phyloP scores from a whole-genome alignment of 2,113 vertebrate species.

The Laticauda colubrina region DNA sequence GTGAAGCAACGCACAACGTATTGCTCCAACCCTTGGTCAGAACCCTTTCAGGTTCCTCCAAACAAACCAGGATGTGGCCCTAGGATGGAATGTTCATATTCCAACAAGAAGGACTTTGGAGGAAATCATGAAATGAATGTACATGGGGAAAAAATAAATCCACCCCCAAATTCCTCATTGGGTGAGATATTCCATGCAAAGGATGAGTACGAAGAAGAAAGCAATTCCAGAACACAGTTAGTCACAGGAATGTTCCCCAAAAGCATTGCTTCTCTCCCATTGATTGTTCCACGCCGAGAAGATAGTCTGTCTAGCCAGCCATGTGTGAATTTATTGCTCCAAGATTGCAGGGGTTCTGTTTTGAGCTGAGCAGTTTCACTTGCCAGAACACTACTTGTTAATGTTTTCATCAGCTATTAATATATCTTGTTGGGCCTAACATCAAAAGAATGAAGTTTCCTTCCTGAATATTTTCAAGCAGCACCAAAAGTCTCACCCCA shows the following conservation, averaged over 20 bases:
- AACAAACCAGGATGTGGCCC: background rate
- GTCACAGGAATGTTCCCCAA: background rate
- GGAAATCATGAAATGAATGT: background rate
- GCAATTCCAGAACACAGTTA: background rate
- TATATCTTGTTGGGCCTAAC: background rate
- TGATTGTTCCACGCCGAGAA: background rate
- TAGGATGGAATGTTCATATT: background rate
- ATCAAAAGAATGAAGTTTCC: background rate
- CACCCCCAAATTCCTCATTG: background rate
- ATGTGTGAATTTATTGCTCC: slow-evolving; percentile 21
- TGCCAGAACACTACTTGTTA: background rate
- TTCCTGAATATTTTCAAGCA: background rate
- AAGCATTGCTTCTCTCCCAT: background rate
- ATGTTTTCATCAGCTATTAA: background rate
- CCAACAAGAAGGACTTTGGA: background rate
- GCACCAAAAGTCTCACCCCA: background rate
- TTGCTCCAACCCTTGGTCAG: background rate
- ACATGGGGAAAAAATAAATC: background rate
- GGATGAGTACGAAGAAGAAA: background rate
- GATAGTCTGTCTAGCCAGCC: background rate
- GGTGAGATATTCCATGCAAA: background rate
- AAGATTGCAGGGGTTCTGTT: background rate
- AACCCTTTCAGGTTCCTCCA: background rate
- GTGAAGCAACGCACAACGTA: background rate
- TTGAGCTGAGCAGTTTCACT: background rate